phyloP scores from a whole-genome alignment of 2,888 invertebrate species.

The Tipula vernalis region DNA sequence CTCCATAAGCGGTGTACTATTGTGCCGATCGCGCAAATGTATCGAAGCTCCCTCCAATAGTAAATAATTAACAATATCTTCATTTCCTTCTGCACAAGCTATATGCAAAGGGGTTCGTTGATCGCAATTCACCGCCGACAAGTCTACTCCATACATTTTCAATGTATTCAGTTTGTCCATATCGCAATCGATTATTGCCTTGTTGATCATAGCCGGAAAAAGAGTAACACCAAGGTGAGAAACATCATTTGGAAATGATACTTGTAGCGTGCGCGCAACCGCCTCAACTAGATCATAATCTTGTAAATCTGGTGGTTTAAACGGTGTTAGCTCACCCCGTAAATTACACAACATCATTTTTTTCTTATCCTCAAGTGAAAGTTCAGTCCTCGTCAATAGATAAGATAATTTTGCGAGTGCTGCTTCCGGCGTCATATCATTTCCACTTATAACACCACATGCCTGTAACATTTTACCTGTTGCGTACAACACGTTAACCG shows the following conservation, averaged over 20 bases:
- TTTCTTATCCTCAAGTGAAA: conserved; percentile 49
- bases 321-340: conserved; percentile 63
- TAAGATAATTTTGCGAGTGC: conserved; percentile 85
- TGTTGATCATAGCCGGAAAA: conserved; percentile 55
- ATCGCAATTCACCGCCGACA: conserved; percentile 60
- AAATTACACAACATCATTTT: conserved; percentile 66
- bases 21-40: conserved; percentile 59
- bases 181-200: conserved; percentile 45
- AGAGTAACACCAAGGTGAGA: conserved; percentile 44
- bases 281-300: conserved; percentile 45
- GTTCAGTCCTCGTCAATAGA: conserved; percentile 66
- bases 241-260: conserved; percentile 42
- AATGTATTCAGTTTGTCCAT: conserved; percentile 35
- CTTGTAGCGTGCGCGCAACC: conserved; percentile 43
- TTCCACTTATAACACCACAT: conserved; percentile 30
- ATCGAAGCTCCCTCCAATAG: conserved; percentile 71
- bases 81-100: conserved; percentile 59
- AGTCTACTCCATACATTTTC: conserved; percentile 53
- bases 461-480: conserved; percentile 53
- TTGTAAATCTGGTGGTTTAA: conserved; percentile 25
- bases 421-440: conserved; percentile 69
- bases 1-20: conserved; percentile 56
- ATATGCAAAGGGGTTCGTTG: conserved; percentile 68
- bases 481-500: conserved; percentile 69
- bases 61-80: conserved; percentile 54